Evolutionary conservation across 2,797 vertebrate species (phyloP), one percentile per base, ranked within the genome.

Genomic region (Sitta carolinensis): DNA sequence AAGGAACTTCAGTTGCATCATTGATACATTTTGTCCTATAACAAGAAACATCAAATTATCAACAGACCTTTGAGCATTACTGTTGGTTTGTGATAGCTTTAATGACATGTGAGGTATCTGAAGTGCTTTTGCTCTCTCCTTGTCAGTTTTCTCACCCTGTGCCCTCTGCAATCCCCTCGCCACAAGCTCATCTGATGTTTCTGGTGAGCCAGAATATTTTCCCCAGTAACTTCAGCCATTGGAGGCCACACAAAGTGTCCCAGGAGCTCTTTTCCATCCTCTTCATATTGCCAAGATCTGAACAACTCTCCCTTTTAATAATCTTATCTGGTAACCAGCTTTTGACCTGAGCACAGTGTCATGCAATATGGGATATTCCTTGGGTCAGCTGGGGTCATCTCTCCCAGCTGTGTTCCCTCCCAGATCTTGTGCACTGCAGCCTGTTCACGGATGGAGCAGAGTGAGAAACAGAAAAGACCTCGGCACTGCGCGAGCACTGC

Each of bases 401-500:
- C 7, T 38, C 23, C 32, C 10, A n/a, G 20, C 10, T 40, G 8
- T 36, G 22, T 12, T 34, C 26, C 8, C 40, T 79, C 21, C 9
- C 36, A 78, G 0, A 5, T 29, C 22, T 40, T 66, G 34, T 32
- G 5, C 15, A 32, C 4, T 1, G 1, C 32, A 73, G 7, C 18
- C 54, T 43, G 1, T 18, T 75, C 0, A 0, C 10, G 29, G 42
- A 2, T 4, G 17, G 13, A 11, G 14, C 2, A 10, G 45, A 45
- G 16, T 21, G 30, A 43, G 30, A 26, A 67, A 19, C 9, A 67
- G 34, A 14, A 43, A 59, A 83, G 26, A 5, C 15, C 9, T 62
- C 26, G 45, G 6, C 12, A 6, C 7, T 4, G 5, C 18, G 30
- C 16, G 61, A 58, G 17, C 12, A 5, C 54, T 26, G 21, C 8